Conservation (phyloP, 2,797 vertebrate genomes). For the Pantherophis alleghaniensis region DNA sequence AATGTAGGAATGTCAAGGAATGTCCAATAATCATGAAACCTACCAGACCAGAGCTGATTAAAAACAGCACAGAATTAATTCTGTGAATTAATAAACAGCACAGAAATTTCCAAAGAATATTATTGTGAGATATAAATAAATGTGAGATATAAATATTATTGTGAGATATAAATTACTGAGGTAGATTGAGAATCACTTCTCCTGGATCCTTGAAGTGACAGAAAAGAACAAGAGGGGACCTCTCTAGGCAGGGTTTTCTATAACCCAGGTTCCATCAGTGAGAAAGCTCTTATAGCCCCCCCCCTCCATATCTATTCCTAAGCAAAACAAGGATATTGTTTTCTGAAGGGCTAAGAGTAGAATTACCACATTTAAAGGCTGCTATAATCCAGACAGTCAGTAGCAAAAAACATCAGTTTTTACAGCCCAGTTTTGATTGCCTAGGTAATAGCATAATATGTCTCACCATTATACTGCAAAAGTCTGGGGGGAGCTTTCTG, state of each 20-base stretch:
- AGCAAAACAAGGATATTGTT: background rate
- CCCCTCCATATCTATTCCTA: background rate
- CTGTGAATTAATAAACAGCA: too few relatives aligned
- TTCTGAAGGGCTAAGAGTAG: background rate
- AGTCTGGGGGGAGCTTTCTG: background rate
- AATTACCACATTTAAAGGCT: background rate
- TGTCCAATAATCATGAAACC: background rate
- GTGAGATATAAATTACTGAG: background rate
- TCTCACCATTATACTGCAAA: background rate
- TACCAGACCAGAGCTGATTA: background rate
- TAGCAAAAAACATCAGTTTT: background rate
- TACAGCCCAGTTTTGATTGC: background rate
- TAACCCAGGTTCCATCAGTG: background rate
- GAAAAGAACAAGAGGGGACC: background rate
- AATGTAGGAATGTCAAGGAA: background rate
- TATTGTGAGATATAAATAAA: background rate
- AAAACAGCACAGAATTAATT: background rate
- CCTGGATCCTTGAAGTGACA: background rate
- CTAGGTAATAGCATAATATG: background rate
- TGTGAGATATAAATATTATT: background rate
- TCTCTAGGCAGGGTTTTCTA: background rate
- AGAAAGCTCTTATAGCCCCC: background rate
- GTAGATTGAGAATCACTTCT: background rate
- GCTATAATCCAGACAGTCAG: background rate
- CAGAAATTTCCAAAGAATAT: background rate